A percentile compares a stretch with the other conserved stretches of the same genome.
phyloP scores from a whole-genome alignment of 2,113 vertebrate genomes.

The Platysteira castanea region DNA sequence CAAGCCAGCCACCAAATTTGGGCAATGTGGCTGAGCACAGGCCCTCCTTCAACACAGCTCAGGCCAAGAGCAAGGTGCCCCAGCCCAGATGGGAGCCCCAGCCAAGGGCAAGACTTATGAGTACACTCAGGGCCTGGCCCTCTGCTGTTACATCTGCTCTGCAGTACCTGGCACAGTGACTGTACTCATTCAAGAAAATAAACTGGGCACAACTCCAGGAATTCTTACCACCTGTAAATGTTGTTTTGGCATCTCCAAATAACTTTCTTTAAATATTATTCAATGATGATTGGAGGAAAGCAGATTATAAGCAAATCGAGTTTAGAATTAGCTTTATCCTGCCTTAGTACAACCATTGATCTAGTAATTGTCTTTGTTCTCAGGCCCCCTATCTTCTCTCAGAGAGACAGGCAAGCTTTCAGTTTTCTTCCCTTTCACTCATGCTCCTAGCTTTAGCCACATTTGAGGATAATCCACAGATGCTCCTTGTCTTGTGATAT shows the following conservation, averaged over 20 bases:
- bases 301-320: background rate
- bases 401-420: background rate
- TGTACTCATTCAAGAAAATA: background rate
- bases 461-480: background rate
- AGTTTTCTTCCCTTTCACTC: background rate
- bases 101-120: background rate
- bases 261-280: background rate
- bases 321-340: background rate
- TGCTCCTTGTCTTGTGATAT: background rate
- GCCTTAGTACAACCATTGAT: background rate
- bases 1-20: background rate
- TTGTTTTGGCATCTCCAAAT: background rate
- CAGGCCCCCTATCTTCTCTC: background rate
- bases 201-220: background rate
- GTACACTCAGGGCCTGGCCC: background rate
- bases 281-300: background rate
- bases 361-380: background rate
- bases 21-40: background rate
- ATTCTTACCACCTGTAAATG: background rate
- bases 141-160: background rate
- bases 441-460: background rate
- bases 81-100: background rate
- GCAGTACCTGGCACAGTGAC: background rate
- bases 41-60: background rate
- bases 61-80: background rate